Percentiles rank a stretch among this genome's conserved stretches.
These are phyloP conservation scores for Catocala fraxini DNA, from an alignment of 2,888 invertebrate genomes.

Conservation along the genomic window DNA sequence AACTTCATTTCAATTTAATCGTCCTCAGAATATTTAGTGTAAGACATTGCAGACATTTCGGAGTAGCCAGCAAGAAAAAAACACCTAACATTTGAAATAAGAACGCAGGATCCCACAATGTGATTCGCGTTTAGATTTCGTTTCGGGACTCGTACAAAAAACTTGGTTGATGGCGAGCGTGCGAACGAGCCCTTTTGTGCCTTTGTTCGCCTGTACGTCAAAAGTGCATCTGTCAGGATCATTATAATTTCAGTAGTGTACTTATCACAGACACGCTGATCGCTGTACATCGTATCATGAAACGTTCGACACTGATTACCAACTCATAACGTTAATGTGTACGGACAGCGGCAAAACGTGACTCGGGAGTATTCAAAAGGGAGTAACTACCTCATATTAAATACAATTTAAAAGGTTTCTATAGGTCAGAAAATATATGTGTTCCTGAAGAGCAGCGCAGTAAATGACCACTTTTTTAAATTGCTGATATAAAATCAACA, in stretches of 20 bases:
- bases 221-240: slow-evolving; percentile 76
- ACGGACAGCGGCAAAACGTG: too few species aligned
- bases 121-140: slow-evolving; percentile 78
- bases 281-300: slow-evolving; percentile 20
- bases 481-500: too few species aligned
- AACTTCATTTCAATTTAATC: slow-evolving; percentile 43
- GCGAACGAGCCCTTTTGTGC: slow-evolving; percentile 68
- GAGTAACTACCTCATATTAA: too few species aligned
- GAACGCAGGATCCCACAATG: slow-evolving; percentile 72
- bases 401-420: too few species aligned
- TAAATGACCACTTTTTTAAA: too few species aligned
- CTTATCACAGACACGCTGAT: slow-evolving; percentile 46
- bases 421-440: too few species aligned
- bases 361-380: too few species aligned
- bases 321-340: neutral
- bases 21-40: slow-evolving; percentile 43
- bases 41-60: slow-evolving; percentile 48
- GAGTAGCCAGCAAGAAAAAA: slow-evolving; percentile 48
- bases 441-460: too few species aligned
- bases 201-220: slow-evolving; percentile 72
- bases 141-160: slow-evolving; percentile 75
- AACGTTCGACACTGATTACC: slow-evolving; percentile 20
- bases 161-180: slow-evolving; percentile 73
- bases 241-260: slow-evolving; percentile 69
- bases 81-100: slow-evolving; percentile 45